Evolutionary conservation across 2,888 invertebrate genomes (phyloP).

Genomic region (Horisme vitalbata): DNA sequence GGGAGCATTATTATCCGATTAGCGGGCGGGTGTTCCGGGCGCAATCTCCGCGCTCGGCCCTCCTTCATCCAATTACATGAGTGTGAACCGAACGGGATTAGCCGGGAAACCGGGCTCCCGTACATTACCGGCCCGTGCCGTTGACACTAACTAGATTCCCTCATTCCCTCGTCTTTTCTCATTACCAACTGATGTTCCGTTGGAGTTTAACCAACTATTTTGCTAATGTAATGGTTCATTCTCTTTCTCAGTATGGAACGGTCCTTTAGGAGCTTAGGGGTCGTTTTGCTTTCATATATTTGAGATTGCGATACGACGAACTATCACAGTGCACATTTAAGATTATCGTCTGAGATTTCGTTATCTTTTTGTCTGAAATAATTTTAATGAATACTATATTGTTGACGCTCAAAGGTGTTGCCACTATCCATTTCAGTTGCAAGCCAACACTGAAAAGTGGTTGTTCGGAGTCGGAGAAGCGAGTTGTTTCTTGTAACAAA

Average conservation of each 20-base stretch:
- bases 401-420: conserved; percentile 47
- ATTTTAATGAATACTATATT: too few species aligned
- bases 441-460: conserved; percentile 67
- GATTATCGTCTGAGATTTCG: too few species aligned
- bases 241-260: conserved; percentile 13
- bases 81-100: conserved; percentile 76
- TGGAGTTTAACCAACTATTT: conserved; percentile 25
- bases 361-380: too few species aligned
- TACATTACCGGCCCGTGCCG: conserved; percentile 44
- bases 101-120: conserved; percentile 51
- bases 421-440: conserved; percentile 56
- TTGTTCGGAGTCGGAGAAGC: conserved; percentile 57
- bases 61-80: conserved; percentile 78
- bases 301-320: conserved; percentile 8
- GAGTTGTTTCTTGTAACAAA: conserved; percentile 79
- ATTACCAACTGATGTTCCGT: conserved; percentile 28
- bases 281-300: conserved; percentile 6
- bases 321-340: not conserved
- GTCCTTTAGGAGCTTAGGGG: conserved; percentile 2
- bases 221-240: conserved; percentile 24
- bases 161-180: conserved; percentile 35
- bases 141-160: conserved; percentile 47
- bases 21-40: conserved; percentile 63
- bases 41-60: conserved; percentile 66
- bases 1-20: conserved; percentile 75